Percentiles rank a stretch among this genome's conserved stretches.
phyloP scores from a whole-genome alignment of 2,113 vertebrate genomes.

The Oostethus manadensis region DNA sequence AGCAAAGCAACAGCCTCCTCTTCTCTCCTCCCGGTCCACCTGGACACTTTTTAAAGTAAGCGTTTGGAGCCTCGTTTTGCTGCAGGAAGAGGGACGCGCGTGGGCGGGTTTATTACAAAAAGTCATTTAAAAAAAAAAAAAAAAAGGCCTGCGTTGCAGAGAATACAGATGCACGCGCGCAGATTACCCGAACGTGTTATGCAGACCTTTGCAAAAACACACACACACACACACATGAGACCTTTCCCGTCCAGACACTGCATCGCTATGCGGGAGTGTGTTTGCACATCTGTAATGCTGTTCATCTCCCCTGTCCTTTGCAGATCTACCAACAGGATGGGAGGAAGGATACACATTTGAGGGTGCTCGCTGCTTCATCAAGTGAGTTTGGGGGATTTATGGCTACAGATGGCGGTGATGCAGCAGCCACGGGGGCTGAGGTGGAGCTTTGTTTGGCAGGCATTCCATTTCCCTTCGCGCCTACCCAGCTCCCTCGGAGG shows the following conservation, averaged over 20 bases:
- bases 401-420: background rate
- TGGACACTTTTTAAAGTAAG: conserved; percentile 78
- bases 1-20: conserved; percentile 49
- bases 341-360: conserved; percentile 97
- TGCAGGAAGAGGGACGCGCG: too few relatives aligned
- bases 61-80: too few relatives aligned
- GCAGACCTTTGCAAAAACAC: background rate
- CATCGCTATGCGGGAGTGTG: conserved; percentile 29
- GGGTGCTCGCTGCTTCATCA: conserved; percentile 95
- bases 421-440: conserved; percentile 4
- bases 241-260: conserved; percentile 31
- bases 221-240: conserved; percentile 4
- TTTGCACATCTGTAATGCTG: conserved; percentile 16
- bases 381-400: conserved; percentile 76
- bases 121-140: background rate
- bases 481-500: conserved; percentile 17
- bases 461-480: conserved; percentile 30
- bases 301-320: conserved; percentile 13
- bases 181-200: conserved; percentile 15
- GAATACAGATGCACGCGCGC: conserved; percentile 2
- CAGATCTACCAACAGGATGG: conserved; percentile 95
- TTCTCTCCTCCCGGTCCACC: conserved; percentile 61
- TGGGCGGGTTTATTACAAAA: too few relatives aligned
- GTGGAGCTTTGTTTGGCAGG: conserved; percentile 38
- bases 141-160: background rate